phyloP scores from a whole-genome alignment of 2,888 invertebrate species.

The Lucinisca nassula region DNA sequence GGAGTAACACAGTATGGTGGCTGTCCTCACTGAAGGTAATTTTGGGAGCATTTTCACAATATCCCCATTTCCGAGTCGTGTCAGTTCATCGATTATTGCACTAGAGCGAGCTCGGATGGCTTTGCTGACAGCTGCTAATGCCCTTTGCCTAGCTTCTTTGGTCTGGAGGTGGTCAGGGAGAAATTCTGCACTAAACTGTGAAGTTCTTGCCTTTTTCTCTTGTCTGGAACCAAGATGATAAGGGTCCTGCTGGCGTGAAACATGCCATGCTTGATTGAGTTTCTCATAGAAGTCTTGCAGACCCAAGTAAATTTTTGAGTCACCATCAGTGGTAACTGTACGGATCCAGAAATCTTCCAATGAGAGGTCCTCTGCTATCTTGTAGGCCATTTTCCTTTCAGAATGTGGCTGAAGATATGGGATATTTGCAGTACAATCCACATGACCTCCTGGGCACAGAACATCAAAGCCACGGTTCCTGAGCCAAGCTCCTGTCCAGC shows the following conservation, averaged over 20 bases:
- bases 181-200: neutral
- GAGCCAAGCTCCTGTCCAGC: neutral
- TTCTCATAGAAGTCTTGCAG: neutral
- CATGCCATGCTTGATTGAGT: slow-evolving; percentile 4
- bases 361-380: slow-evolving; percentile 11
- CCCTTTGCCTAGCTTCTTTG: neutral
- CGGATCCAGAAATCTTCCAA: neutral
- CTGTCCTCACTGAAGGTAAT: neutral
- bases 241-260: slow-evolving; percentile 1
- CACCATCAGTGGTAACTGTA: slow-evolving; percentile 21
- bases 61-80: neutral
- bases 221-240: slow-evolving; percentile 12
- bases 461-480: neutral
- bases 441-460: neutral
- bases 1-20: slow-evolving; percentile 4
- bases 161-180: neutral
- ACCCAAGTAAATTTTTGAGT: neutral
- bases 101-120: neutral
- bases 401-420: slow-evolving; percentile 20
- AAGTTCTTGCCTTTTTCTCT: no score
- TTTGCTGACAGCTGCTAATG: neutral
- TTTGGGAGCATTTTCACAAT: neutral
- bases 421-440: slow-evolving; percentile 19
- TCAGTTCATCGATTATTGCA: neutral
- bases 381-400: slow-evolving; percentile 5